Evolutionary conservation across 2,888 invertebrate genomes (phyloP).

Genomic region (Pegoplata infirma): DNA sequence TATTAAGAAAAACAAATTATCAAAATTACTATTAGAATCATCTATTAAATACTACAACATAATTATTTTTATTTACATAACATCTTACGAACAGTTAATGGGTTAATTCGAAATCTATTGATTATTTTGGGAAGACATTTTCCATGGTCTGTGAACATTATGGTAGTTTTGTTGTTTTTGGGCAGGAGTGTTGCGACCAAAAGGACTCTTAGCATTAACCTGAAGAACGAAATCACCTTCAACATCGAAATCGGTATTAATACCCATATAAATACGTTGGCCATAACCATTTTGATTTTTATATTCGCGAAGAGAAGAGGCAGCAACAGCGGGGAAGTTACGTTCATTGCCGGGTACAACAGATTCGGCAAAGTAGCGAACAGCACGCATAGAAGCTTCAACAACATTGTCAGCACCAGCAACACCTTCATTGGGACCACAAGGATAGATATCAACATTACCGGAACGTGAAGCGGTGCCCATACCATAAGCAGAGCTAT

Average conservation of each 20-base stretch:
- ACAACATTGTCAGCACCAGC: slow-evolving; percentile 73
- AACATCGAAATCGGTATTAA: slow-evolving; percentile 67
- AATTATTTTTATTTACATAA: too few species aligned
- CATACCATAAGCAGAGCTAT: slow-evolving; percentile 73
- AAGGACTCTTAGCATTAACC: slow-evolving; percentile 73
- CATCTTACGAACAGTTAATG: too few species aligned
- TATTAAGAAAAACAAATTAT: too few species aligned
- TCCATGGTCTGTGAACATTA: slow-evolving; percentile 59
- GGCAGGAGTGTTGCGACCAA: slow-evolving; percentile 71
- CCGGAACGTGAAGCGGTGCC: slow-evolving; percentile 69
- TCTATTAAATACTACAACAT: too few species aligned
- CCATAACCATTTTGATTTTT: slow-evolving; percentile 72
- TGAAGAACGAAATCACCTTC: slow-evolving; percentile 74
- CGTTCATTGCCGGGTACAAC: slow-evolving; percentile 73
- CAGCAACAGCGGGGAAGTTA: slow-evolving; percentile 73
- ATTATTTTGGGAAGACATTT: slow-evolving; percentile 8
- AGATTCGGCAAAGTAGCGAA: slow-evolving; percentile 74
- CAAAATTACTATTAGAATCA: too few species aligned
- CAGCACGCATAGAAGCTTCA: slow-evolving; percentile 72
- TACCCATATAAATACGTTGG: slow-evolving; percentile 74
- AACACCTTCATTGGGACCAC: slow-evolving; percentile 69
- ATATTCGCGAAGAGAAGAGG: slow-evolving; percentile 72
- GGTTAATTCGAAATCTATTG: background rate
- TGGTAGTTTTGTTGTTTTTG: slow-evolving; percentile 68
- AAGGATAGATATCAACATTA: slow-evolving; percentile 75